These are phyloP conservation scores for Miltochrista miniata DNA, from an alignment of 2,888 invertebrate species.

Conservation along the genomic window DNA sequence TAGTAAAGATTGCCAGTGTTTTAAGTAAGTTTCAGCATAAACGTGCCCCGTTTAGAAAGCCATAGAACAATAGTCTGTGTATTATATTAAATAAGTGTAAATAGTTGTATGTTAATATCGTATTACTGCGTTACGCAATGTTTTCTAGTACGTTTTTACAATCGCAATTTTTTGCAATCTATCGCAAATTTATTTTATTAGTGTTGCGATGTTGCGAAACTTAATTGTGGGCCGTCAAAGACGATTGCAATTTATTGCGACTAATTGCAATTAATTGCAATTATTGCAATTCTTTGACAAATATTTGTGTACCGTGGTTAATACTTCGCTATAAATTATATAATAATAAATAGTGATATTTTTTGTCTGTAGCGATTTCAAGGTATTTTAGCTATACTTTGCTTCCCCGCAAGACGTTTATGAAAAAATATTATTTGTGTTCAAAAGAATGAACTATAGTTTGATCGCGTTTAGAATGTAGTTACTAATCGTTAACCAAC, in stretches of 20 bases:
- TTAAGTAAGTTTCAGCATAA: too few species aligned
- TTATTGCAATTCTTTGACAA: neutral
- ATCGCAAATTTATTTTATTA: neutral
- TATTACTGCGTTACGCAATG: neutral
- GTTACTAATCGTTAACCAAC: too few species aligned
- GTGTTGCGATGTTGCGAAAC: neutral
- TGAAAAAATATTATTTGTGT: too few species aligned
- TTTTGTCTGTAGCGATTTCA: neutral
- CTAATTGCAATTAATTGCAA: neutral
- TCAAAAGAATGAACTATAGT: too few species aligned
- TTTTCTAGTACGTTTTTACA: too few species aligned
- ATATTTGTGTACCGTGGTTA: neutral
- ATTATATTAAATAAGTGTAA: constrained; percentile 30
- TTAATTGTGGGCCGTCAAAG: neutral
- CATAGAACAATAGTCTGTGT: constrained; percentile 35
- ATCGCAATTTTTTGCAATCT: neutral
- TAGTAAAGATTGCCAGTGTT: too few species aligned
- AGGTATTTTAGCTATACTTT: too few species aligned
- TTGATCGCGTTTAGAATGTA: too few species aligned
- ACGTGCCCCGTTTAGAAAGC: constrained; percentile 17
- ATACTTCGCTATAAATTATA: constrained; percentile 1
- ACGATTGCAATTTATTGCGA: neutral
- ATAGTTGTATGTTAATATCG: constrained; percentile 10
- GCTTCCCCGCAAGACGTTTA: too few species aligned
- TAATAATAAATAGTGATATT: neutral